Evolutionary conservation across 2,797 vertebrate species (phyloP).

Genomic region (Arnoldichthys spilopterus): DNA sequence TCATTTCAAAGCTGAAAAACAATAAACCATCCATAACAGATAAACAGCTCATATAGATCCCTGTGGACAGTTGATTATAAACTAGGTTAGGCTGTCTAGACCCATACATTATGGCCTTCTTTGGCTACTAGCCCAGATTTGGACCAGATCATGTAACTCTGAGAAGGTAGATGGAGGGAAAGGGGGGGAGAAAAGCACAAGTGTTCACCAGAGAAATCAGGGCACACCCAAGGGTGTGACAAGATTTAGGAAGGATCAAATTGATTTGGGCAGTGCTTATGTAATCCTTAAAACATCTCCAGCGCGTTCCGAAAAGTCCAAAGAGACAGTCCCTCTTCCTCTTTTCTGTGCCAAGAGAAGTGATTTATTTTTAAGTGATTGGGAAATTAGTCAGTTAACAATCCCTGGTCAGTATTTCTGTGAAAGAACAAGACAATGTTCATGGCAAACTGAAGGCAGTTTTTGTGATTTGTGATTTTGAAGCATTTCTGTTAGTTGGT

Average conservation of each 20-base stretch:
- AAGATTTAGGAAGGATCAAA: constrained; percentile 49
- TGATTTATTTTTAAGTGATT: constrained; percentile 28
- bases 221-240: constrained; percentile 13
- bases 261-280: constrained; percentile 9
- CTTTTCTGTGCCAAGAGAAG: neutral
- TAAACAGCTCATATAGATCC: neutral
- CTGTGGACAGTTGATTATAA: constrained; percentile 15
- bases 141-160: constrained; percentile 66
- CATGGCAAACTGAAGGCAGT: no score
- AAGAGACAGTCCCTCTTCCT: constrained; percentile 13
- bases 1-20: neutral
- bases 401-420: neutral
- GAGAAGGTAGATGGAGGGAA: neutral
- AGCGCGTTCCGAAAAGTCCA: constrained; percentile 39
- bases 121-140: constrained; percentile 76
- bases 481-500: no score
- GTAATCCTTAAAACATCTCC: constrained; percentile 41
- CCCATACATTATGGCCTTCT: constrained; percentile 35
- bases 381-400: constrained; percentile 23
- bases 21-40: neutral
- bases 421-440: neutral
- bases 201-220: constrained; percentile 28
- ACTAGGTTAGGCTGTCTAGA: constrained; percentile 5
- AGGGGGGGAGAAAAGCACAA: constrained; percentile 22
- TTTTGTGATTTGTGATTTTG: no score